Base-by-base conservation (phyloP, 1,140 invertebrate genomes). In the Cydia strobilella region DNA sequence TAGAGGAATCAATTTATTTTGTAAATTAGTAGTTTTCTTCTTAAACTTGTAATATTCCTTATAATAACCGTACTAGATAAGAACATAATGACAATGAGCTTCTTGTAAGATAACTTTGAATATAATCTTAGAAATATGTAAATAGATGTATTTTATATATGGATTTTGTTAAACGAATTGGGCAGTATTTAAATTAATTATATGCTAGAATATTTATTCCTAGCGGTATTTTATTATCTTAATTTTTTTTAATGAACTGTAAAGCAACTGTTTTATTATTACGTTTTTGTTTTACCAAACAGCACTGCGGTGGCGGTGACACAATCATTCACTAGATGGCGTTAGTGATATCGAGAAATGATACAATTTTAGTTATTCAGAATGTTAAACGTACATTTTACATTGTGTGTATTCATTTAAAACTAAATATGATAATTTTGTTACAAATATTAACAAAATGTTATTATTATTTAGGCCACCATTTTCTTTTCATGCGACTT, bases 61-160 rank as follows among this genome's bases (percentile, higher is more conserved):
- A 23, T 35, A 31, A 31, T 66, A 66, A 2, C 25, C 63, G 63
- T 66, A 66, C 25, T 6, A n/a, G 3, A 7, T 66, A 66, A 66
- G 63, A 66, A 66, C 35, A 63, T 63, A 25, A 66, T 31, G 63
- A 63, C 27, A 25, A 66, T 31, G 63, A 66, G 63, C 63, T 66
- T 66, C 63, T 15, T 66, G 63, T 66, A 66, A 66, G 63, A 66
- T 66, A 31, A 66, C 27, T 10, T 66, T 1, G n/a, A 18, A 18
- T 54, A 54, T 54, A 39, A 39, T 54, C 42, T 4, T 54, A 54
- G n/a, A 54, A 54, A 18, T 54, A n/a, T n/a, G n/a, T n/a, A 54
- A 54, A 2, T 51, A 18, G 15, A 51, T 54, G 51, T 18, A 51
- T 51, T 51, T 10, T 51, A 54, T 54, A n/a, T 51, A 51, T 51